phyloP scores from a whole-genome alignment of 2,113 vertebrate species.

The Diadophis punctatus region DNA sequence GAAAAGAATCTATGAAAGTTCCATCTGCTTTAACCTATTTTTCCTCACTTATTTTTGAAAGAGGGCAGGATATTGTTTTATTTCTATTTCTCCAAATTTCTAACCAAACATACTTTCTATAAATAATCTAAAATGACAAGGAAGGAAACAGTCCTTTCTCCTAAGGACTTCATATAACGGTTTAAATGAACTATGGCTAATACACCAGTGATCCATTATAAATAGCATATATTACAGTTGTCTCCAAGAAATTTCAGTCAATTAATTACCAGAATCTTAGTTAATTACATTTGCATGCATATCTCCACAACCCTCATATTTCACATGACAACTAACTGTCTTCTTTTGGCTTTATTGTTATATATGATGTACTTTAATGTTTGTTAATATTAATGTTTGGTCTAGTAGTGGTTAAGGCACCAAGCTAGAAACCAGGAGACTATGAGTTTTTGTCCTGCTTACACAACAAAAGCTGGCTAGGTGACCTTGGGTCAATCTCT shows the following conservation, averaged over 20 bases:
- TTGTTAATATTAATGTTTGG: not conserved
- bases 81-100: not conserved
- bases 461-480: not conserved
- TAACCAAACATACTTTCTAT: not conserved
- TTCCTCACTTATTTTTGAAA: not conserved
- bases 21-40: not conserved
- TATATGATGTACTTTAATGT: not conserved
- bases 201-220: not conserved
- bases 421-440: not conserved
- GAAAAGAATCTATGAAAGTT: conserved; percentile 1
- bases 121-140: not conserved
- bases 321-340: not conserved
- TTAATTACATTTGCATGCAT: not conserved
- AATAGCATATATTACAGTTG: not conserved
- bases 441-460: not conserved
- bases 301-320: not conserved
- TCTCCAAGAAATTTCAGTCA: not conserved
- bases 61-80: not conserved
- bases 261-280: not conserved
- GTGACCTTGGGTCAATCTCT: not conserved
- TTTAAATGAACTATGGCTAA: not conserved
- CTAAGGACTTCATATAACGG: not conserved
- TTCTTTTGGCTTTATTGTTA: not conserved
- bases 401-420: not conserved
- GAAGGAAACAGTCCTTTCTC: not conserved